Evolutionary conservation across 2,888 invertebrate species (phyloP), one percentile per base, ranked within the genome.

Genomic region (Polietes domitor): DNA sequence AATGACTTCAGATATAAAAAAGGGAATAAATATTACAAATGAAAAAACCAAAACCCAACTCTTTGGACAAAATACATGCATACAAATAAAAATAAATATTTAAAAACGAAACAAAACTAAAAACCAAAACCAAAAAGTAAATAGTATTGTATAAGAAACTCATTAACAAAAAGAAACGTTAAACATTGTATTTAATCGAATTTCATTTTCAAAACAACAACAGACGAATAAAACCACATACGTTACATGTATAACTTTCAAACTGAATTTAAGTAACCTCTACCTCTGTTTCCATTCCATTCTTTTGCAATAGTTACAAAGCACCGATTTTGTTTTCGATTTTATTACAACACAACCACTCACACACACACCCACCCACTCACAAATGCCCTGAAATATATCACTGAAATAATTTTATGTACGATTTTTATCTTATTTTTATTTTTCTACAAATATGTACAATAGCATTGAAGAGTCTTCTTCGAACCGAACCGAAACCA

Each of bases 291-390:
- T 24, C 26, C 58, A n/a, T n/a, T n/a, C n/a, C n/a, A n/a, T n/a
- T 76, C 7, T 15, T 77, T 82, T 82, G 77, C 77, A 82, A 77
- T 58, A 82, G 77, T 82, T 77, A 41, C 58, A 76, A 79, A 43
- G 79, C 78, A 79, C 78, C 37, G 47, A 32, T 74, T 73, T 37
- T 65, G 47, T 24, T 63, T 61, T n/a, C n/a, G n/a, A 12, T 47
- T 47, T 47, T n/a, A 37, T 37, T 37, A 12, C 7, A 47, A 47
- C 47, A 47, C 15, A 47, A n/a, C n/a, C n/a, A n/a, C n/a, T n/a
- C n/a, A 47, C 47, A 47, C 47, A 47, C 47, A n/a, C 47, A 47
- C 47, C 12, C 47, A 12, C 41, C n/a, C 9, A 41, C 41, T 41
- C 41, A n/a, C n/a, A n/a, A n/a, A n/a, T n/a, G n/a, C n/a, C n/a